phyloP scores from a whole-genome alignment of 2,113 vertebrate species.

The Chionomys nivalis region DNA sequence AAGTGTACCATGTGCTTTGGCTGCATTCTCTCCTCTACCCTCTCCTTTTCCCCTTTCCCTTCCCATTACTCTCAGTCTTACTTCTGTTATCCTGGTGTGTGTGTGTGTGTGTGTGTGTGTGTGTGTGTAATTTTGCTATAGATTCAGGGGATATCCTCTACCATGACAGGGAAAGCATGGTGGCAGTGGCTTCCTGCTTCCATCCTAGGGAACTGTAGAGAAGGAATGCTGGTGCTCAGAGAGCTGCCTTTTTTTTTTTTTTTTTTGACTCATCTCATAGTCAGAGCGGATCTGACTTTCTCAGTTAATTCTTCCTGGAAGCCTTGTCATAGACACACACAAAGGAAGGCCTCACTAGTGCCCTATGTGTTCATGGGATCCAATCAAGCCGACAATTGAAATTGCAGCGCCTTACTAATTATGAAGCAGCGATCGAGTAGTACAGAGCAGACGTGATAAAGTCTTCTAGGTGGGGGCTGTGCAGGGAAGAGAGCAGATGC shows the following conservation, averaged over 20 bases:
- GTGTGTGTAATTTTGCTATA: too few species aligned
- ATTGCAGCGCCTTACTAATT: background rate
- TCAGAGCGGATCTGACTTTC: background rate
- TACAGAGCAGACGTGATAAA: background rate
- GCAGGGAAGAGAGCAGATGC: background rate
- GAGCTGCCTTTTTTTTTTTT: too few species aligned
- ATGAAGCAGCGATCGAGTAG: background rate
- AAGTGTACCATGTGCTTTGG: background rate
- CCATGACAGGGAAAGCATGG: background rate
- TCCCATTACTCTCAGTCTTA: background rate
- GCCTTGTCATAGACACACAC: background rate
- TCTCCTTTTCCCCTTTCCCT: background rate
- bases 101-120: background rate
- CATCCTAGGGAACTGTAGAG: background rate
- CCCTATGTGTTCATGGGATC: too few species aligned
- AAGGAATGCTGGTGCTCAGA: too few species aligned
- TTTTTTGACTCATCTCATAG: too few species aligned
- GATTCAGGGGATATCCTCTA: background rate
- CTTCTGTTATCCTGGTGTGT: background rate
- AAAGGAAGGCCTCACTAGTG: background rate
- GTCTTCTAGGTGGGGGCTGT: background rate
- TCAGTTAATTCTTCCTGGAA: background rate
- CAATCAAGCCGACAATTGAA: background rate
- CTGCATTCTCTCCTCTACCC: background rate
- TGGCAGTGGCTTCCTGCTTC: background rate